Percentiles rank a stretch among this genome's conserved stretches.
phyloP scores from a whole-genome alignment of 2,113 vertebrate genomes.

The Festucalex cinctus region DNA sequence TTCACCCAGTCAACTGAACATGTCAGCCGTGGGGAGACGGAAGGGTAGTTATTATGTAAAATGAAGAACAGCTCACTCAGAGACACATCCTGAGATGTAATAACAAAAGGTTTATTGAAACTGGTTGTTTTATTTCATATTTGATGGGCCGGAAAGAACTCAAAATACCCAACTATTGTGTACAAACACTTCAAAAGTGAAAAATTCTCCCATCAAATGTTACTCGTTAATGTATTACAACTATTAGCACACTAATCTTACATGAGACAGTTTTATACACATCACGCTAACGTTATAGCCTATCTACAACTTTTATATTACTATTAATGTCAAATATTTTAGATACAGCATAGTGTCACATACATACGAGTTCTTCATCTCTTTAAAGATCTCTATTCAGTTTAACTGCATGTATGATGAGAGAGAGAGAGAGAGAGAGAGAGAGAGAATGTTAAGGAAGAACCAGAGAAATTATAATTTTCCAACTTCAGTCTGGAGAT shows the following conservation, averaged over 20 bases:
- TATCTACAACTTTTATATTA: background rate
- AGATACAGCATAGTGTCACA: background rate
- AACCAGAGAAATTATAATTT: slow-evolving; percentile 1
- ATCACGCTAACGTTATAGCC: background rate
- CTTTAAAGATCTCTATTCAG: background rate
- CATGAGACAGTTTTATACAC: background rate
- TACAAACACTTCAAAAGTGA: background rate
- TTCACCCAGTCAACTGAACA: background rate
- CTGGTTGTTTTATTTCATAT: too few species aligned
- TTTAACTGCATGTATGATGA: background rate
- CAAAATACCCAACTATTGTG: background rate
- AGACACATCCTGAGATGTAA: background rate
- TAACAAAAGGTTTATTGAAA: background rate
- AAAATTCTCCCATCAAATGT: background rate
- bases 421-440: background rate
- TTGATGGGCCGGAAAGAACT: background rate
- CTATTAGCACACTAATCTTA: background rate
- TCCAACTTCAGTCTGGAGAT: slow-evolving; percentile 30
- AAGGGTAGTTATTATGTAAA: background rate
- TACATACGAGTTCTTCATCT: background rate
- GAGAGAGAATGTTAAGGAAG: background rate
- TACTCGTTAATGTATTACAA: background rate
- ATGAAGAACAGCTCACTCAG: background rate
- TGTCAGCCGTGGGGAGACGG: background rate
- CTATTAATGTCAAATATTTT: background rate